Evolutionary conservation across 2,888 invertebrate species (phyloP).

Genomic region (Dioctria linearis): DNA sequence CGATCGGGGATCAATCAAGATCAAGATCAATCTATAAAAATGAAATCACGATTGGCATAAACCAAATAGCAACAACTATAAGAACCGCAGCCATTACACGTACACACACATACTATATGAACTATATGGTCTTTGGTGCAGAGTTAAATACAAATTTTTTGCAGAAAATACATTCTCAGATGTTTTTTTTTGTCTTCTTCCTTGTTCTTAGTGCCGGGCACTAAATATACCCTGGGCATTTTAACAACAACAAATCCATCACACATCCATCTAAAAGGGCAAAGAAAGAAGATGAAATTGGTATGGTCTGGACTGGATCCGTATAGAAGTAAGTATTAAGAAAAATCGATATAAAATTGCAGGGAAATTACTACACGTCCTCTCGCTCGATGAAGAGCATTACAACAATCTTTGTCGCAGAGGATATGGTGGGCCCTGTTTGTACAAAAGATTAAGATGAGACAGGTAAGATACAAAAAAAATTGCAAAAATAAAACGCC

Average conservation of each 20-base stretch:
- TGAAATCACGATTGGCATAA: constrained; percentile 41
- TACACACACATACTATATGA: too few relatives aligned
- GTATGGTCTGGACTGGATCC: constrained; percentile 1
- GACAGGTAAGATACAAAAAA: too few relatives aligned
- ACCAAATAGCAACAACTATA: constrained; percentile 16
- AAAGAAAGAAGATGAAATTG: constrained; percentile 6
- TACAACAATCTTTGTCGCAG: constrained; percentile 1
- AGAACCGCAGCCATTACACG: background rate
- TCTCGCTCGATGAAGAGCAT: background rate
- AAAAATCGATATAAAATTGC: constrained; percentile 48
- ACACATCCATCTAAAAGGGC: too few relatives aligned
- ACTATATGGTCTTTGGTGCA: constrained; percentile 1
- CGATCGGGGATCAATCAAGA: constrained; percentile 43
- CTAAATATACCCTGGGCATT: background rate
- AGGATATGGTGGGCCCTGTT: constrained; percentile 35
- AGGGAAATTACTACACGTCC: constrained; percentile 37
- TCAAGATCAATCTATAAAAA: constrained; percentile 5
- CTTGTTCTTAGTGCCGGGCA: background rate
- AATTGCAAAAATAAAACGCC: background rate
- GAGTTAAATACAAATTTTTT: constrained; percentile 14
- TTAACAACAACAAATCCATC: background rate
- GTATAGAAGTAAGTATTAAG: constrained; percentile 39
- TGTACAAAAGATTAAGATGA: constrained; percentile 34
- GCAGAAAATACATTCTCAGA: constrained; percentile 2
- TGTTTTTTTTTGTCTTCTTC: background rate